Evolutionary conservation across 2,797 vertebrate species (phyloP).

Genomic region (Oreochromis grahami): DNA sequence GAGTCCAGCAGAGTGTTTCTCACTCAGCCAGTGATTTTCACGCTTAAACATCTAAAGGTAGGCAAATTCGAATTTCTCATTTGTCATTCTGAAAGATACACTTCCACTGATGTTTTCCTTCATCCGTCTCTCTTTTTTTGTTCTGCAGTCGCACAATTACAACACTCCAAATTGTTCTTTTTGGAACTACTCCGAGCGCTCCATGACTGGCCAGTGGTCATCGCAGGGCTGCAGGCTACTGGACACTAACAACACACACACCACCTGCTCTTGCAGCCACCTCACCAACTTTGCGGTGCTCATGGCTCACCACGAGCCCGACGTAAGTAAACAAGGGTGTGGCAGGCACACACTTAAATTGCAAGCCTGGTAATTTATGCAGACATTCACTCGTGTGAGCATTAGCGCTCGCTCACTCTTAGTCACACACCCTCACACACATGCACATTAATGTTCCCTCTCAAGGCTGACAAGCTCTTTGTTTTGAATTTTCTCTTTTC

Average conservation of each 20-base stretch:
- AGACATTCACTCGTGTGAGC: conserved; percentile 24
- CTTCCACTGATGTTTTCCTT: not conserved
- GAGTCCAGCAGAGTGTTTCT: conserved; percentile 92
- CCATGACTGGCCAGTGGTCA: conserved; percentile 94
- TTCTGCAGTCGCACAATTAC: conserved; percentile 83
- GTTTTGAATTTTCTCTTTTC: conserved; percentile 63
- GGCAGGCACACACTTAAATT: conserved; percentile 20
- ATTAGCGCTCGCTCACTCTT: conserved; percentile 38
- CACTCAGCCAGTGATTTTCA: conserved; percentile 90
- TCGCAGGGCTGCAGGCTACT: conserved; percentile 91
- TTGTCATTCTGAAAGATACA: not conserved
- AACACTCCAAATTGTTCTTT: conserved; percentile 93
- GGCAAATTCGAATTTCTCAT: not conserved
- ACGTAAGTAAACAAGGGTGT: conserved; percentile 69
- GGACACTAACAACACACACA: conserved; percentile 89
- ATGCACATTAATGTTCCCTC: conserved; percentile 53
- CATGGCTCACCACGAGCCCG: conserved; percentile 88
- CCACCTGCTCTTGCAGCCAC: conserved; percentile 93
- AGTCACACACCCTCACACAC: conserved; percentile 51
- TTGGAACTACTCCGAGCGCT: conserved; percentile 96
- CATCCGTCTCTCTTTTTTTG: not conserved
- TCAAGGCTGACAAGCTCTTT: conserved; percentile 69
- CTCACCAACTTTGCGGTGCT: conserved; percentile 94
- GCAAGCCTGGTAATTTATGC: conserved; percentile 57
- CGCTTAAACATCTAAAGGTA: conserved; percentile 88